phyloP scores from a whole-genome alignment of 2,888 invertebrate species.

The Scotopteryx bipunctaria region DNA sequence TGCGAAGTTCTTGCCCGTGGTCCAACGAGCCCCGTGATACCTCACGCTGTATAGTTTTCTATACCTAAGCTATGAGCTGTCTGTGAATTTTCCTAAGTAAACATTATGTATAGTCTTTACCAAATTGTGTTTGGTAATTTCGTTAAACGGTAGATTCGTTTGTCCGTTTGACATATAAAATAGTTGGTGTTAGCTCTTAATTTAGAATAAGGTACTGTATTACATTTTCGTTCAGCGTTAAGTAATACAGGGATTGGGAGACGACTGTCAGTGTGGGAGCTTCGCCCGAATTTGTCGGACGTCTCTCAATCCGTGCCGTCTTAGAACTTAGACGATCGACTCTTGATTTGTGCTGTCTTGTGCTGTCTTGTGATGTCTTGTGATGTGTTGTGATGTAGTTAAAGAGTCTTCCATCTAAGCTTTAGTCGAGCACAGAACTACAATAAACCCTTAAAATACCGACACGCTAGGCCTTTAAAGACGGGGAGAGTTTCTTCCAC shows the following conservation, averaged over 20 bases:
- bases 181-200: too few species aligned
- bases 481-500: too few species aligned
- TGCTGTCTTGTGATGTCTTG: not conserved
- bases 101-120: too few species aligned
- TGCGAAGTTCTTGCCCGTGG: not conserved
- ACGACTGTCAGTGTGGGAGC: too few species aligned
- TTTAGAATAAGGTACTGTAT: not conserved
- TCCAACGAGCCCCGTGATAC: conserved; percentile 4
- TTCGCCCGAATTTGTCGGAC: too few species aligned
- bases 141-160: too few species aligned
- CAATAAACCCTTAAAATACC: not conserved
- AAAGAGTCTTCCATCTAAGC: not conserved
- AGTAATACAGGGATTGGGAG: not conserved
- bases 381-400: not conserved
- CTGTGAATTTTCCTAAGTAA: too few species aligned
- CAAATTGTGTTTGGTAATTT: too few species aligned
- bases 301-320: not conserved
- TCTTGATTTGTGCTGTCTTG: not conserved
- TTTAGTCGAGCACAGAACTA: not conserved
- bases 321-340: not conserved
- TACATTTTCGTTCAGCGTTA: not conserved
- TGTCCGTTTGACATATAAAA: too few species aligned
- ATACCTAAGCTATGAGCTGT: too few species aligned
- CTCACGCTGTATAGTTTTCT: conserved; percentile 9
- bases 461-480: not conserved